A percentile compares a stretch with the other conserved stretches of the same genome.
Conservation (phyloP, 2,113 vertebrate species). For the Elanus axillaris region DNA sequence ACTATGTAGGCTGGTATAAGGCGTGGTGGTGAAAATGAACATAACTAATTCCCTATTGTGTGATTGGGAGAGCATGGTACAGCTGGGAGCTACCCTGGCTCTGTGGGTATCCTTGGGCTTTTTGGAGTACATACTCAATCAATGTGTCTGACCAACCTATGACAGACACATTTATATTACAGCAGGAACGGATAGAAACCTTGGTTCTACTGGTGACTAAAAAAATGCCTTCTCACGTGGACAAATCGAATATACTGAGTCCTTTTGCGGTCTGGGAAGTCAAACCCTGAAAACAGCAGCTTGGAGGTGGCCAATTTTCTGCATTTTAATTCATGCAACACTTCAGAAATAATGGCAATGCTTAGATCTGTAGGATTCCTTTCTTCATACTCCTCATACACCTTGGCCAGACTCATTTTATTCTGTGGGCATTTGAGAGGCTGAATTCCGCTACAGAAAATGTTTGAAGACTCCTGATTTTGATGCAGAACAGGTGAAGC, state of each 20-base stretch:
- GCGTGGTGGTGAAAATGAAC: neutral
- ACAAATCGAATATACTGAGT: neutral
- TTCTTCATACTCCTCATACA: neutral
- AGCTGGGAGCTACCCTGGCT: neutral
- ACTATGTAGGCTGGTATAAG: neutral
- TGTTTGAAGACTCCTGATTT: neutral
- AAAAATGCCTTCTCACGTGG: neutral
- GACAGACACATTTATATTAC: neutral
- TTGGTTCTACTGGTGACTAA: neutral
- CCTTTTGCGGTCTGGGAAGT: neutral
- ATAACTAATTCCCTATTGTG: neutral
- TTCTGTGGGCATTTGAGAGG: neutral
- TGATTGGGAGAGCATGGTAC: neutral
- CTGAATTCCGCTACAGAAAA: neutral
- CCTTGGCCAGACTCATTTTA: neutral
- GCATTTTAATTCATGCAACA: neutral
- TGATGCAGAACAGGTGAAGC: neutral
- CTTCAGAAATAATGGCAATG: neutral
- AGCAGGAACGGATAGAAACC: neutral
- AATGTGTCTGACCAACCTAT: neutral
- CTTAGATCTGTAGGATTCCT: neutral
- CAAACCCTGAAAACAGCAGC: neutral
- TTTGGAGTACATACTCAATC: neutral
- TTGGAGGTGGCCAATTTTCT: neutral
- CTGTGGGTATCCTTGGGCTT: neutral